Base-by-base conservation (phyloP, 1,140 invertebrate species). In the Arctopsyche grandis region DNA sequence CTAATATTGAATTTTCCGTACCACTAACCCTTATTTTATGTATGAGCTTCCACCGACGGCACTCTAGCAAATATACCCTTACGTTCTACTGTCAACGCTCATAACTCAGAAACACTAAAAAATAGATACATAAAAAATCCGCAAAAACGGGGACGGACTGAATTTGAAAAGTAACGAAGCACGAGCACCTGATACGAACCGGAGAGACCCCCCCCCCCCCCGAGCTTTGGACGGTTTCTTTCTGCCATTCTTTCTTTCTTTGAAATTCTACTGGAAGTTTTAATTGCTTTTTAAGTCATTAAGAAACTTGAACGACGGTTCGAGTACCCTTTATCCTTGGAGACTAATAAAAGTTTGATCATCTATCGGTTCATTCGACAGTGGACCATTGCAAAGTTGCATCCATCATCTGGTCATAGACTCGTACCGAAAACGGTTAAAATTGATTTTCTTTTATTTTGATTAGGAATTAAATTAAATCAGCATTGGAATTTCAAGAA, bases 251-350 rank as follows among this genome's bases (percentile, higher is more conserved):
- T 12, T 16, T 46, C 16, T 19, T 60, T 60, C 56, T 21, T 22
- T 12, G 48, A 12, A 48, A 71, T 44, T 43, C 69, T n/a, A 14
- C 19, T 24, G 48, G 58, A 76, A 76, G 74, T 76, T 76, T 76
- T 76, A 76, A 76, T 76, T 76, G 74, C 74, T 76, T 76, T 76
- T 76, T 63, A 76, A 76, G 74, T 76, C 74, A 76, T 76, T 76
- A 76, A 76, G 74, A 76, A 76, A 76, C 52, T 76, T 29, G 56
- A 58, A 76, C 26, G 52, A 76, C 74, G 74, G 29, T 63, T 63
- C 24, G 74, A 76, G 74, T 76, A 38, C 52, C 74, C 46, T 74
- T 76, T 76, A 76, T 76, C 74, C 56, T n/a, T 56, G 52, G 56
- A 43, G 74, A 76, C 58, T 63, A 76, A 76, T 76, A 76, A 76